phyloP scores from a whole-genome alignment of 2,888 invertebrate species.

The Chymomyza fuscimana region DNA sequence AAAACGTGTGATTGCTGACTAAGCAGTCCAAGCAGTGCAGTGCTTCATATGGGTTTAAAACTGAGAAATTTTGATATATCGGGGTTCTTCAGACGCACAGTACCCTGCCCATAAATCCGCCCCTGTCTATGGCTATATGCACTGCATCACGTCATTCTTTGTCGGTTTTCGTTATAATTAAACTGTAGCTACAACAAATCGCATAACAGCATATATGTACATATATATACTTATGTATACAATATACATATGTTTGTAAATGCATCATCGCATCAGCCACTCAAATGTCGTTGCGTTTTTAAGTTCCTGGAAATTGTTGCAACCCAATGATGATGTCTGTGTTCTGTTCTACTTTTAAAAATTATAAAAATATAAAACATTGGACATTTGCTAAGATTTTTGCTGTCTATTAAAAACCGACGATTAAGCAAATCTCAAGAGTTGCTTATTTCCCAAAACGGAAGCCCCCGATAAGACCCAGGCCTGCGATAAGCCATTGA shows the following conservation, averaged over 20 bases:
- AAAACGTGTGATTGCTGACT: no score
- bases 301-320: neutral
- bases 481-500: conserved; percentile 46
- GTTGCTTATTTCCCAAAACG: conserved; percentile 47
- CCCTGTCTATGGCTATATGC: conserved; percentile 37
- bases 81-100: no score
- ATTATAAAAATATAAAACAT: conserved; percentile 10
- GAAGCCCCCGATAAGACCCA: conserved; percentile 56
- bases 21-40: no score
- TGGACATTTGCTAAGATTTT: conserved; percentile 18
- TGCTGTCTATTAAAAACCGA: conserved; percentile 24
- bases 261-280: conserved; percentile 6
- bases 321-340: neutral
- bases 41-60: no score
- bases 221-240: neutral
- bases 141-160: conserved; percentile 64
- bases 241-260: conserved; percentile 4
- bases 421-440: conserved; percentile 60
- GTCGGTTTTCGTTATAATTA: conserved; percentile 60
- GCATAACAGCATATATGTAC: conserved; percentile 1
- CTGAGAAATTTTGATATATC: no score
- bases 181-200: conserved; percentile 49
- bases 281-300: conserved; percentile 7
- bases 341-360: conserved; percentile 36
- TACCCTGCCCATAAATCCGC: no score